Evolutionary conservation across 1,140 invertebrate genomes (phyloP), one percentile per base, ranked within the genome.

Genomic region (Oedothorax gibbosus): DNA sequence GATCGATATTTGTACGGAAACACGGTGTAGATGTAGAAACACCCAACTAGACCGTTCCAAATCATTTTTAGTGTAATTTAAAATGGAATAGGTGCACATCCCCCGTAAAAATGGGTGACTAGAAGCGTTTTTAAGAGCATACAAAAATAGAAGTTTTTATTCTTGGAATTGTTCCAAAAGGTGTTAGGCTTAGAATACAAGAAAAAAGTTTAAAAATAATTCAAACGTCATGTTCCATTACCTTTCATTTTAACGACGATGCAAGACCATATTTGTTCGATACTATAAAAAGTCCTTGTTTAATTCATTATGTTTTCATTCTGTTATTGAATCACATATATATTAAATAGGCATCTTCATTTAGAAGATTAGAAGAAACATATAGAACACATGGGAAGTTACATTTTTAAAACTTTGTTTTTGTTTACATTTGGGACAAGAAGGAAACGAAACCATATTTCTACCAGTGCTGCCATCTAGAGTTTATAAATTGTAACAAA

Each of bases 141-240:
- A 54, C 65, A 77, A 77, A 77, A 77, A 77, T 77, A 77, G 75
- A 20, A 77, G 50, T 50, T 65, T 77, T 64, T 64, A 77, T 77
- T 77, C 65, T 77, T 77, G 75, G 75, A 77, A 5, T 21, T 11
- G 49, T 64, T 77, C 75, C 75, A 77, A 20, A 56, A 14, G 75
- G 65, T 77, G 75, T 77, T 77, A 77, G 75, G 75, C 75, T 77
- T 77, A 77, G 75, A 57, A 11, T 35, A 60, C 3, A 51, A 65
- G 49, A 77, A 77, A 77, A n/a, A n/a, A 9, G 49, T 14, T 60
- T 50, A 64, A 64, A 77, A 64, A 77, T 65, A 64, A 35, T 64
- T 77, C 72, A 64, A 77, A 77, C 75, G 60, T 77, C 75, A 62
- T 51, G 21, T 50, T 18, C 21, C 15, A 64, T 77, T 77, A 77